Evolutionary conservation across 2,113 vertebrate species (phyloP).

Genomic region (Peromyscus polionotus): DNA sequence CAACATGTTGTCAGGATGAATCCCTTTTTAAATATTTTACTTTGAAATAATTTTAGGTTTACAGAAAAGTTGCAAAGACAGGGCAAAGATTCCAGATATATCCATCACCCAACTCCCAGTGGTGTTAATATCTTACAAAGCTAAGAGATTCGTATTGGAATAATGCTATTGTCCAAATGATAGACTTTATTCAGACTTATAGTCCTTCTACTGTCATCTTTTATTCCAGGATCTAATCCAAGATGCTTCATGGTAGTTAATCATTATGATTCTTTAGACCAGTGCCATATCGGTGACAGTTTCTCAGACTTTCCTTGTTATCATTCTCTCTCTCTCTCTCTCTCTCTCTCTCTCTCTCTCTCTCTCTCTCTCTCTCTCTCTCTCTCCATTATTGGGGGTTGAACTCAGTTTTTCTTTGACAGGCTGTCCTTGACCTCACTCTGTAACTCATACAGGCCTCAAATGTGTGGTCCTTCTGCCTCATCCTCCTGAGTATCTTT

Average conservation of each 20-base stretch:
- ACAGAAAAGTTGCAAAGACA: background rate
- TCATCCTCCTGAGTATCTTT: background rate
- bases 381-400: background rate
- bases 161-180: slow-evolving; percentile 2
- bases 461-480: background rate
- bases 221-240: background rate
- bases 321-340: background rate
- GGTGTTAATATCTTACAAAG: slow-evolving; percentile 1
- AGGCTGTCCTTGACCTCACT: background rate
- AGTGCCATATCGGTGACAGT: background rate
- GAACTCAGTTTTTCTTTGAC: background rate
- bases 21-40: slow-evolving; percentile 50
- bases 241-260: background rate
- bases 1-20: background rate
- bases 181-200: slow-evolving; percentile 30
- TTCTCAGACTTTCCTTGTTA: slow-evolving; percentile 18
- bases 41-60: slow-evolving; percentile 22
- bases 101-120: background rate
- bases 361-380: background rate
- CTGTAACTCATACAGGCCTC: background rate
- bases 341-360: background rate
- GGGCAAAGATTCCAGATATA: background rate
- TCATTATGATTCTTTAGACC: background rate
- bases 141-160: slow-evolving; percentile 20
- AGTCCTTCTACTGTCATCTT: slow-evolving; percentile 23